These are phyloP conservation scores for Cataglyphis albicans DNA, from an alignment of 2,888 invertebrate genomes.

Conservation along the genomic window DNA sequence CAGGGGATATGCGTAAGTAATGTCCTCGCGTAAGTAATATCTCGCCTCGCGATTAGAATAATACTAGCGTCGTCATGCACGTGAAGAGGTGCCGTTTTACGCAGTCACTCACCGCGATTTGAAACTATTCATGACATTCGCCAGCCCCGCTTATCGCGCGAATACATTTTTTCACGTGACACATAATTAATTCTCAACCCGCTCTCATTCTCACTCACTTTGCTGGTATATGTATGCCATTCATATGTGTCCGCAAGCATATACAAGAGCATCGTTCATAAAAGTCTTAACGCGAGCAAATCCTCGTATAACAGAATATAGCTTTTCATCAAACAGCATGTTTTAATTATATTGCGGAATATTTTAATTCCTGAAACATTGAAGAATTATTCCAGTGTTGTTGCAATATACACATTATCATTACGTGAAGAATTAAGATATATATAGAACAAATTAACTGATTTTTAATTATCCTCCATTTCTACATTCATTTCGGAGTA, in stretches of 20 bases:
- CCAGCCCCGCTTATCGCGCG: conserved; percentile 28
- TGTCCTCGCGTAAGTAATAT: conserved; percentile 25
- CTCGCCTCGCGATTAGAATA: conserved; percentile 6
- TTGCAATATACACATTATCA: background rate
- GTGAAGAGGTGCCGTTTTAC: background rate
- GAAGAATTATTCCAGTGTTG: background rate
- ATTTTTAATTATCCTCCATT: conserved; percentile 18
- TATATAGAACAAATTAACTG: conserved; percentile 18
- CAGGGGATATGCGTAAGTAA: conserved; percentile 22
- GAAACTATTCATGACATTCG: conserved; percentile 8
- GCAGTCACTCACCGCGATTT: conserved; percentile 7
- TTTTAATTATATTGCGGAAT: background rate
- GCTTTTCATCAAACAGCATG: background rate
- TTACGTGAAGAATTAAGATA: conserved; percentile 1
- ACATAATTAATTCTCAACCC: conserved; percentile 33
- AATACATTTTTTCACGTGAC: conserved; percentile 31
- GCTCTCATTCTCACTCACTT: background rate
- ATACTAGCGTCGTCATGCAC: conserved; percentile 9
- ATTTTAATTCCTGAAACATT: background rate
- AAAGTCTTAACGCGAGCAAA: conserved; percentile 22
- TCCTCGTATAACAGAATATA: background rate
- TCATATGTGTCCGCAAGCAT: background rate
- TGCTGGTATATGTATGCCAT: background rate
- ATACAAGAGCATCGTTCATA: background rate
- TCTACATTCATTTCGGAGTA: conserved; percentile 3